A percentile compares a stretch with the other conserved stretches of the same genome.
phyloP scores from a whole-genome alignment of 2,113 vertebrate genomes.

The Marmota flaviventris region DNA sequence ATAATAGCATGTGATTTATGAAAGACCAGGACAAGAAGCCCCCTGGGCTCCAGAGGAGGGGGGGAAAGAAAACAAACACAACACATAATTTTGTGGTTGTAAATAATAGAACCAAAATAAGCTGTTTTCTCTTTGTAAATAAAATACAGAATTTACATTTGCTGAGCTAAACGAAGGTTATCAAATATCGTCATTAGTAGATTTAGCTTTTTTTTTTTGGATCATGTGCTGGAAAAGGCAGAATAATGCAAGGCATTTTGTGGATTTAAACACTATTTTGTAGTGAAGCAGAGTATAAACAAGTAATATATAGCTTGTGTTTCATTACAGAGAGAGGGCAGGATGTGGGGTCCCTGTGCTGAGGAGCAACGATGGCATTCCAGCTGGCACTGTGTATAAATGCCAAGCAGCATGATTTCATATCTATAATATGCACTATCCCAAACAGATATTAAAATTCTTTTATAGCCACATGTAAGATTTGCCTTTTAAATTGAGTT shows the following conservation, averaged over 20 bases:
- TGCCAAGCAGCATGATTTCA: slow-evolving; percentile 47
- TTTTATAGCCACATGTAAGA: slow-evolving; percentile 41
- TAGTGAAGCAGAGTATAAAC: slow-evolving; percentile 49
- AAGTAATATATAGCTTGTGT: slow-evolving; percentile 18
- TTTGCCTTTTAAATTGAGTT: slow-evolving; percentile 64
- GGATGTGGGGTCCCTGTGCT: slow-evolving; percentile 32
- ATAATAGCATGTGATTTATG: slow-evolving; percentile 59
- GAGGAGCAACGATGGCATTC: background rate
- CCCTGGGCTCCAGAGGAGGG: background rate
- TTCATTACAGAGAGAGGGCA: slow-evolving; percentile 46
- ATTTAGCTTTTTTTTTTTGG: slow-evolving; percentile 4
- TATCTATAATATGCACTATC: slow-evolving; percentile 1
- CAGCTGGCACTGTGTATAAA: slow-evolving; percentile 50
- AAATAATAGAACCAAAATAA: slow-evolving; percentile 49
- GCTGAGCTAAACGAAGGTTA: slow-evolving; percentile 40
- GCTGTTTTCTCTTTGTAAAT: slow-evolving; percentile 12
- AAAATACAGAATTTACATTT: slow-evolving; percentile 35
- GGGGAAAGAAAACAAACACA: background rate
- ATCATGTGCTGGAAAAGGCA: slow-evolving; percentile 18
- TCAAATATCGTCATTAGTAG: background rate
- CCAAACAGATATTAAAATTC: slow-evolving; percentile 53
- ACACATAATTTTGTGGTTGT: slow-evolving; percentile 29
- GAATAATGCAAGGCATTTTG: background rate
- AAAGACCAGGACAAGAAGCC: slow-evolving; percentile 16
- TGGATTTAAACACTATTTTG: slow-evolving; percentile 28